These are phyloP conservation scores for Romanogobio albipinnatus DNA, from an alignment of 2,113 vertebrate genomes.

Conservation along the genomic window DNA sequence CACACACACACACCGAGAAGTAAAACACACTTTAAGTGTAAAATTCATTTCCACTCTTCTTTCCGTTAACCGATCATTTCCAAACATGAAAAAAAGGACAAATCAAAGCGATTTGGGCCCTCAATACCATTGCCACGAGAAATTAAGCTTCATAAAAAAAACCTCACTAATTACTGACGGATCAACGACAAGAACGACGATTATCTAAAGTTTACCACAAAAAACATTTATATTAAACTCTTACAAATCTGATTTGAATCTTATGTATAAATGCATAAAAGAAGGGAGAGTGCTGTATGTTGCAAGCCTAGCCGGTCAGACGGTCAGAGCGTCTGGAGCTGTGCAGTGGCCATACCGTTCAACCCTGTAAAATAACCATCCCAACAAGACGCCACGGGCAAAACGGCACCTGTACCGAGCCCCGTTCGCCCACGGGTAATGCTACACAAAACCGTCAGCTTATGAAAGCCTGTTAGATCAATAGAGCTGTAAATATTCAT, in stretches of 20 bases:
- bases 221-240: conserved; percentile 82
- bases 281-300: conserved; percentile 74
- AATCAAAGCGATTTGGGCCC: conserved; percentile 49
- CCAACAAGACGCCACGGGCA: conserved; percentile 37
- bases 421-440: conserved; percentile 53
- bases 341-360: conserved; percentile 33
- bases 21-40: no score
- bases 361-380: conserved; percentile 20
- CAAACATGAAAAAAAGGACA: conserved; percentile 39
- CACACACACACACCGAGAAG: no score
- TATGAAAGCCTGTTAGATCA: conserved; percentile 68
- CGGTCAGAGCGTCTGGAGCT: conserved; percentile 5
- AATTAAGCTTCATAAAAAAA: conserved; percentile 27
- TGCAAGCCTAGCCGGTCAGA: conserved; percentile 73
- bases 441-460: conserved; percentile 67
- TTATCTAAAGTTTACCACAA: conserved; percentile 77
- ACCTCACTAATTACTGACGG: conserved; percentile 60
- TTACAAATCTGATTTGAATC: conserved; percentile 81
- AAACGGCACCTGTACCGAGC: conserved; percentile 20
- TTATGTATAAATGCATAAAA: conserved; percentile 84
- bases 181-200: conserved; percentile 69
- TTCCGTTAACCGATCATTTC: neutral
- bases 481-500: conserved; percentile 77
- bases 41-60: no score
- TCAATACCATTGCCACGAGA: conserved; percentile 42